Percentiles rank a stretch among this genome's conserved stretches.
phyloP scores from a whole-genome alignment of 2,888 invertebrate genomes.

The Trisateles emortualis region DNA sequence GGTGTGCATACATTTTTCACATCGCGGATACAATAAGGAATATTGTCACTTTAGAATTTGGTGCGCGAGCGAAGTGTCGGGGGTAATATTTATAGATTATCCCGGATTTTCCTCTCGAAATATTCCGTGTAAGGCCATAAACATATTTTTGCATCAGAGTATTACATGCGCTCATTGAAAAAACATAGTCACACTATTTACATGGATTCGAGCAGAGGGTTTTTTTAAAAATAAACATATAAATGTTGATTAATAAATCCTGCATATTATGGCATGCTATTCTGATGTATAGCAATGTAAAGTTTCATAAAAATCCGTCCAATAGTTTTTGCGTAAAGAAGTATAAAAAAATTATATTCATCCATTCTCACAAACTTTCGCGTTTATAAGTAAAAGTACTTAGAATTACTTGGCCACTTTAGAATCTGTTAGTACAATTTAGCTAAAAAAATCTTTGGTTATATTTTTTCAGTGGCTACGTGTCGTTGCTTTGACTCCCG shows the following conservation, averaged over 20 bases:
- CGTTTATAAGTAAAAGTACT: too few relatives aligned
- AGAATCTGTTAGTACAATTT: slow-evolving; percentile 2
- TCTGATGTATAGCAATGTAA: too few relatives aligned
- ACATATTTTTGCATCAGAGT: slow-evolving; percentile 61
- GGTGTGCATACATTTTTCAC: slow-evolving; percentile 83
- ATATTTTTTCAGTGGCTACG: slow-evolving; percentile 41
- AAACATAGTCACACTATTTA: slow-evolving; percentile 16
- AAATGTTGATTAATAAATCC: too few relatives aligned
- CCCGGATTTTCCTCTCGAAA: slow-evolving; percentile 77
- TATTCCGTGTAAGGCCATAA: slow-evolving; percentile 69
- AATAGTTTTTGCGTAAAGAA: too few relatives aligned
- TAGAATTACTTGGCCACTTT: too few relatives aligned
- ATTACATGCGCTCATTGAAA: slow-evolving; percentile 35
- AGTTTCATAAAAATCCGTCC: too few relatives aligned
- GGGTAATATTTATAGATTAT: slow-evolving; percentile 84
- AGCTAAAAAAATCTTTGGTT: slow-evolving; percentile 22
- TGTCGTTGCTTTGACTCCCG: slow-evolving; percentile 35
- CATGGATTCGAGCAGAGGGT: not conserved
- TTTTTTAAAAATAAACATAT: too few relatives aligned
- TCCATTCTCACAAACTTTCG: too few relatives aligned
- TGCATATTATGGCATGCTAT: too few relatives aligned
- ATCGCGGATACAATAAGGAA: slow-evolving; percentile 73
- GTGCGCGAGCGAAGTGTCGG: slow-evolving; percentile 61
- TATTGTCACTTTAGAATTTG: slow-evolving; percentile 84
- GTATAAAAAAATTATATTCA: too few relatives aligned